A percentile compares a stretch with the other conserved stretches of the same genome.
phyloP scores from a whole-genome alignment of 2,797 vertebrate genomes.

The Sebastolobus alascanus region DNA sequence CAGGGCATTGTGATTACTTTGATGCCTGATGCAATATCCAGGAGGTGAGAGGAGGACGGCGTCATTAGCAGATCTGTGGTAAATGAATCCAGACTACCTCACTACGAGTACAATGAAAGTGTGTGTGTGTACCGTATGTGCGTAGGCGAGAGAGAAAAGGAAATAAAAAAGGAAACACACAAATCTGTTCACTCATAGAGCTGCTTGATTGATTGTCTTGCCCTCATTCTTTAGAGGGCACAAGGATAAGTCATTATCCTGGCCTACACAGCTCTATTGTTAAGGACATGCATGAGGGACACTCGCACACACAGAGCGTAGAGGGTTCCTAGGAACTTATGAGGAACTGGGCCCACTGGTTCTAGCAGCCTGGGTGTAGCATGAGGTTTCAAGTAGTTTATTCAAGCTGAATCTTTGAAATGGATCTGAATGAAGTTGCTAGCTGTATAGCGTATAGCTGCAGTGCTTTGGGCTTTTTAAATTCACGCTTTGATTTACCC shows the following conservation, averaged over 20 bases:
- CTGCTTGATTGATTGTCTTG: slow-evolving; percentile 35
- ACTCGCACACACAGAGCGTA: slow-evolving; percentile 2
- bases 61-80: slow-evolving; percentile 38
- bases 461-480: slow-evolving; percentile 7
- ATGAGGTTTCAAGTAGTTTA: slow-evolving; percentile 19
- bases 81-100: slow-evolving; percentile 50
- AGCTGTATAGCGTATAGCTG: not conserved
- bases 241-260: slow-evolving; percentile 24
- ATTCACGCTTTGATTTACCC: slow-evolving; percentile 29
- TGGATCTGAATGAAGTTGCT: not conserved
- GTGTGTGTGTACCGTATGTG: not conserved
- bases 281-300: slow-evolving; percentile 22
- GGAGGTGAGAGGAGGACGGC: slow-evolving; percentile 33
- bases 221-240: slow-evolving; percentile 25
- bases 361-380: slow-evolving; percentile 40
- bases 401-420: slow-evolving; percentile 36
- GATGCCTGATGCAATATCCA: slow-evolving; percentile 28
- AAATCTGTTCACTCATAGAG: slow-evolving; percentile 17
- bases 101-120: slow-evolving; percentile 7
- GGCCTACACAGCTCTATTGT: slow-evolving; percentile 45
- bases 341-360: slow-evolving; percentile 45
- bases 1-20: slow-evolving; percentile 12
- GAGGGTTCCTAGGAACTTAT: slow-evolving; percentile 30
- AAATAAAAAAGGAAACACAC: slow-evolving; percentile 5
- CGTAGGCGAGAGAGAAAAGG: not conserved